These are phyloP conservation scores for Laupala kohalensis DNA, from an alignment of 1,140 invertebrate genomes.

Conservation along the genomic window DNA sequence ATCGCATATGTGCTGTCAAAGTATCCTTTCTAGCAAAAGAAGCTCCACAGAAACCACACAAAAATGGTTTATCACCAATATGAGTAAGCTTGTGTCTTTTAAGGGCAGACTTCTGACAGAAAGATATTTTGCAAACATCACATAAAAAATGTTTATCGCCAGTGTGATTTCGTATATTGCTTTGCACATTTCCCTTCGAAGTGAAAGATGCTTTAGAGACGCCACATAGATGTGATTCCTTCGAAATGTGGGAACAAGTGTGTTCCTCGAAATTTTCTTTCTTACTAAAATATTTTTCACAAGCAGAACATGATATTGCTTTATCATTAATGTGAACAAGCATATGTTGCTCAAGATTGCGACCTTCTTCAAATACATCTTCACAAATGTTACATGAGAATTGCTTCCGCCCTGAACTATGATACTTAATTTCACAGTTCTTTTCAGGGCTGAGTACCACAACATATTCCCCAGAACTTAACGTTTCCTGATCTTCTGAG, in stretches of 20 bases:
- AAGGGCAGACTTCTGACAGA: background rate
- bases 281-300: background rate
- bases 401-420: too few species aligned
- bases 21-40: background rate
- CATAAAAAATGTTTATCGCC: background rate
- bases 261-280: background rate
- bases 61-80: background rate
- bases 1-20: background rate
- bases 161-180: background rate
- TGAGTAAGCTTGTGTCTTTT: background rate
- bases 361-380: too few species aligned
- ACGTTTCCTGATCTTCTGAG: too few species aligned
- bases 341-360: too few species aligned
- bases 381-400: too few species aligned
- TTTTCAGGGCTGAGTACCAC: too few species aligned
- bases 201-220: background rate
- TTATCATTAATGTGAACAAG: too few species aligned
- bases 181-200: background rate
- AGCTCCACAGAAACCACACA: slow-evolving; percentile 7
- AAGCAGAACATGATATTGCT: too few species aligned
- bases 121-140: background rate
- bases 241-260: background rate
- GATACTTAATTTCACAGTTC: too few species aligned
- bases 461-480: too few species aligned
- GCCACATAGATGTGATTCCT: background rate